phyloP scores from a whole-genome alignment of 2,113 vertebrate genomes.

The Channa argus region DNA sequence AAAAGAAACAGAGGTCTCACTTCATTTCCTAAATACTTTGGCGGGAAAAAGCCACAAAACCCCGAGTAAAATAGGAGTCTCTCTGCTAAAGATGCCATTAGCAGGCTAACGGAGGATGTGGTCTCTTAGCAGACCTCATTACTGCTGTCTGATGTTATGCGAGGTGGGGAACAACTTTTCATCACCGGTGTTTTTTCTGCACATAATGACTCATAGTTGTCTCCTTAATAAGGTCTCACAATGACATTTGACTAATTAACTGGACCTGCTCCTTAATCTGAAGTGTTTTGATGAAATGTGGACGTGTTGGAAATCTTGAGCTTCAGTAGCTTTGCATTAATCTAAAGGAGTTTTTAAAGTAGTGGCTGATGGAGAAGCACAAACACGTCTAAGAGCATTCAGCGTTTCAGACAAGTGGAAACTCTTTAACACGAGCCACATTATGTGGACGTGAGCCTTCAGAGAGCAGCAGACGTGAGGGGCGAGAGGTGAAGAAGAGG shows the following conservation, averaged over 20 bases:
- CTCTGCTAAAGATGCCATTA: too few relatives aligned
- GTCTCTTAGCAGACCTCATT: background rate
- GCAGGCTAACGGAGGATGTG: background rate
- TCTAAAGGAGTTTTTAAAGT: too few relatives aligned
- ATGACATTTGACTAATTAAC: too few relatives aligned
- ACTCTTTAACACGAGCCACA: background rate
- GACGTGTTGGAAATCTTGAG: too few relatives aligned
- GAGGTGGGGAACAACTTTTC: too few relatives aligned
- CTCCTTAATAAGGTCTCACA: background rate
- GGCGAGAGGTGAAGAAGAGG: background rate
- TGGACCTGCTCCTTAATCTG: too few relatives aligned
- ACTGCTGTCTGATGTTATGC: too few relatives aligned
- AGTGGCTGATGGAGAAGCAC: background rate
- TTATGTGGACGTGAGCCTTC: background rate
- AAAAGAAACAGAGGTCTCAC: background rate
- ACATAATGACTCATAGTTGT: background rate
- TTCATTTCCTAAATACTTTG: background rate
- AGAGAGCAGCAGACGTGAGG: background rate
- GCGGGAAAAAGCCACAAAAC: too few relatives aligned
- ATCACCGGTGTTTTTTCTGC: background rate
- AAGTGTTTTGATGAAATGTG: too few relatives aligned
- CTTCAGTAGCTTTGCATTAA: too few relatives aligned
- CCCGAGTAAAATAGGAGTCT: too few relatives aligned
- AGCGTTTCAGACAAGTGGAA: slow-evolving; percentile 18
- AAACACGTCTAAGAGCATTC: slow-evolving; percentile 13